These are phyloP conservation scores for Tupiocoris notatus DNA, from an alignment of 2,888 invertebrate species.

Conservation along the genomic window DNA sequence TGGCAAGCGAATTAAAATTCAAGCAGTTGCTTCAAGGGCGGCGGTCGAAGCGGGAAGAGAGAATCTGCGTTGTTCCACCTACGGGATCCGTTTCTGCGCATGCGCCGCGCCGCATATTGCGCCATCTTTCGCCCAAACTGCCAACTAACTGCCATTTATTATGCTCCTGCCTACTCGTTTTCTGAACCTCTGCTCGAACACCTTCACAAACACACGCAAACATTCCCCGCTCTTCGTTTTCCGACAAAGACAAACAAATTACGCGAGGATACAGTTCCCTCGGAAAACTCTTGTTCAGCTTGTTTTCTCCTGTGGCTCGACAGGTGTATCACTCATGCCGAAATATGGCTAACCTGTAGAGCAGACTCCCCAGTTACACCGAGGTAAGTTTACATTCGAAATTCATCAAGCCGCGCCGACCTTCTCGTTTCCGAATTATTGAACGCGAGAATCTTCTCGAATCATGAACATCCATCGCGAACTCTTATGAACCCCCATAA, in stretches of 20 bases:
- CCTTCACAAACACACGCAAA: conserved; percentile 58
- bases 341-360: not conserved
- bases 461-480: no score
- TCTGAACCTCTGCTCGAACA: conserved; percentile 80
- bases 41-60: conserved; percentile 14
- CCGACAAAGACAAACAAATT: conserved; percentile 35
- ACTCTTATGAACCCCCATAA: no score
- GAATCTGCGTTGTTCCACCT: not conserved
- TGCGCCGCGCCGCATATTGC: conserved; percentile 29
- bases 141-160: conserved; percentile 34
- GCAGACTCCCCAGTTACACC: not conserved
- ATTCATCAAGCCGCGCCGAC: no score
- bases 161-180: conserved; percentile 69
- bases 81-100: conserved; percentile 3
- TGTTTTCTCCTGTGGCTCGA: not conserved
- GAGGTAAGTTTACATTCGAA: not conserved
- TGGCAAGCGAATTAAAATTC: conserved; percentile 40
- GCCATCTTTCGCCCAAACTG: conserved; percentile 34
- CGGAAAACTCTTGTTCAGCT: not conserved
- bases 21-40: conserved; percentile 32
- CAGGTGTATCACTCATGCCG: not conserved
- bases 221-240: not conserved
- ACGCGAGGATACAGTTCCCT: conserved; percentile 12
- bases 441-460: no score
- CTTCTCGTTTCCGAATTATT: no score